Evolutionary conservation across 2,888 invertebrate genomes (phyloP).

Genomic region (Acanthopleura granulata): DNA sequence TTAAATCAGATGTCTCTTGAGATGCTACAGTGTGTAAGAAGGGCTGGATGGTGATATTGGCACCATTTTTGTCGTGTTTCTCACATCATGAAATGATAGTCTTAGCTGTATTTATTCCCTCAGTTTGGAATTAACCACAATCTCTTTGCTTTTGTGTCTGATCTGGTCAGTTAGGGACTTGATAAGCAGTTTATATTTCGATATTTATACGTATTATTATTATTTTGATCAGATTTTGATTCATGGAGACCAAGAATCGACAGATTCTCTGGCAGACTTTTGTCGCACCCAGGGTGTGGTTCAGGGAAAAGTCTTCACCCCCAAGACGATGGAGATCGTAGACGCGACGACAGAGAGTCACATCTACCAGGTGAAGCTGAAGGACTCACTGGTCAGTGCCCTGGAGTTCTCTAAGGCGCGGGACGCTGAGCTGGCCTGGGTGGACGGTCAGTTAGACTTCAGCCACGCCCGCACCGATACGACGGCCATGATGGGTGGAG

Average conservation of each 20-base stretch:
- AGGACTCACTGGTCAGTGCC: constrained; percentile 90
- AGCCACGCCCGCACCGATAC: constrained; percentile 45
- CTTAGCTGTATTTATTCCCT: no score
- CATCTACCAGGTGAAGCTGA: constrained; percentile 95
- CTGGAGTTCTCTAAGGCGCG: constrained; percentile 86
- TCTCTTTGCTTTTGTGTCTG: no score
- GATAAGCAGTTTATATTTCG: no score
- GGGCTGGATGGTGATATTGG: no score
- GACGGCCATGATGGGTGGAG: constrained; percentile 32
- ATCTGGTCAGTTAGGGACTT: no score
- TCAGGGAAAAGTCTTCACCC: constrained; percentile 82
- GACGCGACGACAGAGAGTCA: constrained; percentile 98
- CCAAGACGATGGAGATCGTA: constrained; percentile 80
- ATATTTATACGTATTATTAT: no score
- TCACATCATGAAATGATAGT: no score
- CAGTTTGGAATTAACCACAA: no score
- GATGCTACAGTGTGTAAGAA: no score
- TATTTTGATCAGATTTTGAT: constrained; percentile 75
- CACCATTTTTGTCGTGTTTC: no score
- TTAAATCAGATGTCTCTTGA: no score
- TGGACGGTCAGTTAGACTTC: constrained; percentile 77
- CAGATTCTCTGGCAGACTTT: constrained; percentile 77
- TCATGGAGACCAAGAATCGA: constrained; percentile 80
- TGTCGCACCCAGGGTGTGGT: constrained; percentile 76
- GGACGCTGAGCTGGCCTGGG: constrained; percentile 96